Conservation (phyloP, 2,888 invertebrate genomes). For the Nudaria mundana region DNA sequence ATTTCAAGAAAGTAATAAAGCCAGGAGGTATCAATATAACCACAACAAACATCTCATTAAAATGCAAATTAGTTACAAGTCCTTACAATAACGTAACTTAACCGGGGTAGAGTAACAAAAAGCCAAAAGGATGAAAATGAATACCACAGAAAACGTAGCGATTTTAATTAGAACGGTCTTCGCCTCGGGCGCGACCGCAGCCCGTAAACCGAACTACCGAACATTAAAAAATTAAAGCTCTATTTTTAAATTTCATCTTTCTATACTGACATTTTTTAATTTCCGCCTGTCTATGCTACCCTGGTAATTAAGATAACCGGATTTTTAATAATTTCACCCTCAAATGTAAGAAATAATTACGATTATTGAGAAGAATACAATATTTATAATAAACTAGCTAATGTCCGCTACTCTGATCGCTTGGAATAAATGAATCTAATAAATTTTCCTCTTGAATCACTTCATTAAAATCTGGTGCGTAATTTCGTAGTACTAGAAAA, state of each 20-base stretch:
- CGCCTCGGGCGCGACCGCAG: slow-evolving; percentile 68
- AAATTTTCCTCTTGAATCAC: too few relatives aligned
- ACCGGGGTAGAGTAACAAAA: slow-evolving; percentile 68
- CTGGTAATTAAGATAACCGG: slow-evolving; percentile 39
- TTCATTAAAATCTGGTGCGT: too few relatives aligned
- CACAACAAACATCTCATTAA: slow-evolving; percentile 66
- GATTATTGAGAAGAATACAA: too few relatives aligned
- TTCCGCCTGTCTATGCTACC: slow-evolving; percentile 32
- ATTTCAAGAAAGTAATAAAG: too few relatives aligned
- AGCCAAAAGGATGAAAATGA: slow-evolving; percentile 74
- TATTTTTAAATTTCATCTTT: slow-evolving; percentile 38
- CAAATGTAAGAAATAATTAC: too few relatives aligned
- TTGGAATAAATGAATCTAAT: too few relatives aligned
- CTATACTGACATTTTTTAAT: slow-evolving; percentile 39
- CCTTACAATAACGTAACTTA: slow-evolving; percentile 70
- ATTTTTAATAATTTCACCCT: slow-evolving; percentile 15
- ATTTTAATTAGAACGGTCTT: slow-evolving; percentile 74
- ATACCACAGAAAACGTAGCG: slow-evolving; percentile 72
- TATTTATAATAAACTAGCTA: too few relatives aligned
- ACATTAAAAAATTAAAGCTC: slow-evolving; percentile 39
- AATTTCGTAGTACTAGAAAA: too few relatives aligned
- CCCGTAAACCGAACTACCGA: slow-evolving; percentile 53
- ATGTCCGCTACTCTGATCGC: too few relatives aligned
- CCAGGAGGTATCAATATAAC: slow-evolving; percentile 42
- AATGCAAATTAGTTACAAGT: slow-evolving; percentile 76